phyloP scores from a whole-genome alignment of 2,888 invertebrate species.

The Archips crataeganus region DNA sequence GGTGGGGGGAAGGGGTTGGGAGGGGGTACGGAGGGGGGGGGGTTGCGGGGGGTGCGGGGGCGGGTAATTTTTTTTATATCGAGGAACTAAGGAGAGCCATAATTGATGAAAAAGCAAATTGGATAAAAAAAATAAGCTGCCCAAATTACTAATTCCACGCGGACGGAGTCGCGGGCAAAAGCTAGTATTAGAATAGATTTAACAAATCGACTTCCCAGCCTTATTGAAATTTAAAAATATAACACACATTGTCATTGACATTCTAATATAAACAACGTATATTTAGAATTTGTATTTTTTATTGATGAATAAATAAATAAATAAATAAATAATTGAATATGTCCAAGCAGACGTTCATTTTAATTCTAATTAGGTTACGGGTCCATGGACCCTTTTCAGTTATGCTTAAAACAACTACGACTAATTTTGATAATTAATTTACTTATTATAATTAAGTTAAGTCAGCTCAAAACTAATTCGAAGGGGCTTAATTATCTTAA shows the following conservation, averaged over 20 bases:
- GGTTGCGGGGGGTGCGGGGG: no score
- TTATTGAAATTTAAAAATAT: neutral
- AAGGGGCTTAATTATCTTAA: neutral
- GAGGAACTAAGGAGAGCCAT: no score
- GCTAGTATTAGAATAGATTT: neutral
- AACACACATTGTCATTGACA: constrained; percentile 1
- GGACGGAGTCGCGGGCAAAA: no score
- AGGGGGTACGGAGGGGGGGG: no score
- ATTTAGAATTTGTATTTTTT: no score
- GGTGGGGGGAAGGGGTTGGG: no score
- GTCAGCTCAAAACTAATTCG: neutral
- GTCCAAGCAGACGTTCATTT: constrained; percentile 11
- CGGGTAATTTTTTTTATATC: no score
- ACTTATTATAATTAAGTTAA: constrained; percentile 7
- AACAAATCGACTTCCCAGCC: neutral
- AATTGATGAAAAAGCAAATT: no score
- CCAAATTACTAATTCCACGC: no score
- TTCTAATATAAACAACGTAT: neutral
- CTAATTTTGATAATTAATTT: constrained; percentile 12
- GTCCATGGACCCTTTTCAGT: constrained; percentile 1
- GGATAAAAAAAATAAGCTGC: no score
- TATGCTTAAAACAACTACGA: neutral
- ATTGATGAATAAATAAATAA: no score
- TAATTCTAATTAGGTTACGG: constrained; percentile 6
- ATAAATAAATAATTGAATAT: constrained; percentile 16